Conservation (phyloP, 1,140 invertebrate genomes). For the Phymastichus coffea region DNA sequence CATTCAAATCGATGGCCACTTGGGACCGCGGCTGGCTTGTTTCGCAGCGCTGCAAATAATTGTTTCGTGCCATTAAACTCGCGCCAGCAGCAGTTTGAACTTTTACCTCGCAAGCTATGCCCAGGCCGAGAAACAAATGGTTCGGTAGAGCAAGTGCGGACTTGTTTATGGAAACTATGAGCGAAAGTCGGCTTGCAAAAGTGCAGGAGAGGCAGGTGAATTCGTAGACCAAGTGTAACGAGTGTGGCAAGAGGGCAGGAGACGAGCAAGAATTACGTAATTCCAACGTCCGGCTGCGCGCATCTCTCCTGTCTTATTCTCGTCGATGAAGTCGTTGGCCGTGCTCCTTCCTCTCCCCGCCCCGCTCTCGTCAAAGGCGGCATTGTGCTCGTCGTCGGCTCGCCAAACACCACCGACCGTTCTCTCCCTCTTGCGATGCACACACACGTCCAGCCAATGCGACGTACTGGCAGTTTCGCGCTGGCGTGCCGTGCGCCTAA, state of each 20-base stretch:
- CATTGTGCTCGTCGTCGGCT: conserved; percentile 1
- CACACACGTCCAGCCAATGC: neutral
- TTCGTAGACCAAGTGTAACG: too few relatives aligned
- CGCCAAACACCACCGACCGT: neutral
- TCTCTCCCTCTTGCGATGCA: neutral
- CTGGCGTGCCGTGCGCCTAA: too few relatives aligned
- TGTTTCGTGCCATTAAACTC: too few relatives aligned
- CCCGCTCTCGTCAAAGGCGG: neutral
- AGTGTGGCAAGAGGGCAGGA: neutral
- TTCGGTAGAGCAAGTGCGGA: neutral
- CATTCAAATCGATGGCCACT: too few relatives aligned
- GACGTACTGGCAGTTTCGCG: neutral
- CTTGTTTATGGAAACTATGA: too few relatives aligned
- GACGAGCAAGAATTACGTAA: conserved; percentile 40
- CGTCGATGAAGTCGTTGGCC: conserved; percentile 34
- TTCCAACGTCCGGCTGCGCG: conserved; percentile 41
- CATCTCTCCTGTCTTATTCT: too few relatives aligned
- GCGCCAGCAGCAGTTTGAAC: too few relatives aligned
- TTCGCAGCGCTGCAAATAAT: too few relatives aligned
- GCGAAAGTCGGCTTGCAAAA: too few relatives aligned
- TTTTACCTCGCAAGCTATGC: too few relatives aligned
- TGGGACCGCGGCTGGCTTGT: too few relatives aligned
- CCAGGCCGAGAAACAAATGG: too few relatives aligned
- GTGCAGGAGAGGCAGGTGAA: neutral
- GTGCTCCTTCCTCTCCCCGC: neutral